Percentiles rank a stretch among this genome's conserved stretches.
These are phyloP conservation scores for Dolichallabes microphthalmus DNA, from an alignment of 2,113 vertebrate genomes.

Conservation along the genomic window DNA sequence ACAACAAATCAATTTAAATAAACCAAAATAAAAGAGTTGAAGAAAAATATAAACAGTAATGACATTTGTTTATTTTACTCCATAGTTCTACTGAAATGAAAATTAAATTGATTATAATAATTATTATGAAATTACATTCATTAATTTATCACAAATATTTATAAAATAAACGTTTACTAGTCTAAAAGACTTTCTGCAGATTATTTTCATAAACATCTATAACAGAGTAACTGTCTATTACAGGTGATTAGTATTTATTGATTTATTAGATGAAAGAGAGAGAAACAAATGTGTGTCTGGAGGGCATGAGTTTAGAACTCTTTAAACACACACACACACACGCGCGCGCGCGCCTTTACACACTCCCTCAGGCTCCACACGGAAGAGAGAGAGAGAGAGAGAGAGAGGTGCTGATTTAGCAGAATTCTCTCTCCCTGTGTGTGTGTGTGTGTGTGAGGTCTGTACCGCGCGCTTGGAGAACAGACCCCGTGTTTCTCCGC, in stretches of 20 bases:
- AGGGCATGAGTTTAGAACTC: conserved; percentile 14
- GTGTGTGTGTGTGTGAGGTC: neutral
- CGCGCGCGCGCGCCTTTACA: neutral
- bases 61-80: neutral
- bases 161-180: too few relatives aligned
- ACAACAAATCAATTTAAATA: neutral
- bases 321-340: neutral
- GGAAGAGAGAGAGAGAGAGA: neutral
- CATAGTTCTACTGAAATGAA: neutral
- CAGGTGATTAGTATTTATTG: neutral
- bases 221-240: neutral
- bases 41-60: too few relatives aligned
- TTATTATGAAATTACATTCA: too few relatives aligned
- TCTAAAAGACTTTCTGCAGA: neutral
- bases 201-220: neutral
- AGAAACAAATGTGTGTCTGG: neutral
- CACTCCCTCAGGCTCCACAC: neutral
- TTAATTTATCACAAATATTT: too few relatives aligned
- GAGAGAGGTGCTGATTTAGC: conserved; percentile 14
- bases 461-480: neutral
- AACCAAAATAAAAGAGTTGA: neutral
- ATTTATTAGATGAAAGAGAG: neutral
- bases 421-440: neutral
- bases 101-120: too few relatives aligned
- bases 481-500: conserved; percentile 12